Evolutionary conservation across 1,140 invertebrate species (phyloP).

Genomic region (Melanaphis sacchari): DNA sequence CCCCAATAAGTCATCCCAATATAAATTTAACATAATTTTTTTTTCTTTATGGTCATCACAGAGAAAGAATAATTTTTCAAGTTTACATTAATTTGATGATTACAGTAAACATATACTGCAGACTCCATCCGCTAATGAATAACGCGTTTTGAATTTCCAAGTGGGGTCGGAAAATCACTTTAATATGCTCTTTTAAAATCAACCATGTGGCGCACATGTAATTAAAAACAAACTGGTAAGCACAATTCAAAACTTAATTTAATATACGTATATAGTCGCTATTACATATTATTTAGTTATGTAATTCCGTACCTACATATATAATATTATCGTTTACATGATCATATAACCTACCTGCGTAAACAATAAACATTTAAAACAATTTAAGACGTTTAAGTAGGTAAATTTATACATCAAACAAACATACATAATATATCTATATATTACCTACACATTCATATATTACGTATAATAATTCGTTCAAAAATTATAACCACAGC

Average conservation of each 20-base stretch:
- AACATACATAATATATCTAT: background rate
- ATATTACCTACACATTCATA: background rate
- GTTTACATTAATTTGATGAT: background rate
- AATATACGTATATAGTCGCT: background rate
- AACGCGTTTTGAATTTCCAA: background rate
- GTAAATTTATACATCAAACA: background rate
- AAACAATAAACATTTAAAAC: conserved; percentile 10
- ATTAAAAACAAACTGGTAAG: background rate
- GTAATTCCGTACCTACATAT: background rate
- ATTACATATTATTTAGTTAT: background rate
- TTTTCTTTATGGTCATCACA: background rate
- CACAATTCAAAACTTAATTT: background rate
- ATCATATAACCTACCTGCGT: background rate
- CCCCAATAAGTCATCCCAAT: no score
- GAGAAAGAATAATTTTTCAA: background rate
- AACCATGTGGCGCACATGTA: background rate
- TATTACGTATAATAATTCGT: background rate
- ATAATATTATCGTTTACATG: background rate
- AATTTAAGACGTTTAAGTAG: no score
- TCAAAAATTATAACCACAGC: background rate
- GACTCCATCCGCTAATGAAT: background rate
- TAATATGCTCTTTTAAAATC: background rate
- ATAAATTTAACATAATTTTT: background rate
- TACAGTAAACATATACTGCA: background rate
- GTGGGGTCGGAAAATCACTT: background rate